Percentiles rank a stretch among this genome's conserved stretches.
Evolutionary conservation across 2,113 vertebrate genomes (phyloP).

Genomic region (Gracilinanus agilis): DNA sequence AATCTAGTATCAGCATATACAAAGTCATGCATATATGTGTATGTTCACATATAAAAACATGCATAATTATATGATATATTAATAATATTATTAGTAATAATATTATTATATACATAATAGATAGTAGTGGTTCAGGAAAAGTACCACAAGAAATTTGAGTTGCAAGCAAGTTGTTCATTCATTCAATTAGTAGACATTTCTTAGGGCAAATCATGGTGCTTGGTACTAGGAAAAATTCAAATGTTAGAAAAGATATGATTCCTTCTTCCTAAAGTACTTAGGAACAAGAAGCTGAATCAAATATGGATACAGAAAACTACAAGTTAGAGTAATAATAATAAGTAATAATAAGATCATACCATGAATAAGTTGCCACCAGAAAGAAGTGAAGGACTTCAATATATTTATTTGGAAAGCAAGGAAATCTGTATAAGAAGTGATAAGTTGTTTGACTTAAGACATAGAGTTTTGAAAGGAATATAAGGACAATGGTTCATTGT

Average conservation of each 20-base stretch:
- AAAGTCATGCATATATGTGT: background rate
- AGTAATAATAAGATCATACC: background rate
- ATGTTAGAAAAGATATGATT: too few relatives aligned
- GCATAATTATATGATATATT: too few relatives aligned
- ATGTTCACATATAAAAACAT: background rate
- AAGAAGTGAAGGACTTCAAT: background rate
- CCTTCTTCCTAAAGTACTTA: background rate
- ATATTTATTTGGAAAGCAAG: background rate
- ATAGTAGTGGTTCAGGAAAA: background rate
- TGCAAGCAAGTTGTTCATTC: too few relatives aligned
- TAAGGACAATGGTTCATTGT: background rate
- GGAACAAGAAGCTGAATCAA: background rate
- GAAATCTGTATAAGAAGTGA: background rate
- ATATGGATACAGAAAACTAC: background rate
- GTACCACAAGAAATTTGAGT: too few relatives aligned
- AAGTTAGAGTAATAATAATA: background rate
- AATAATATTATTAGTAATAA: too few relatives aligned
- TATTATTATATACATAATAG: background rate
- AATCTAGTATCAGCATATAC: background rate
- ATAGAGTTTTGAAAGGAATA: background rate
- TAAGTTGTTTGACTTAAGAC: background rate
- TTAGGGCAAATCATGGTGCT: too few relatives aligned
- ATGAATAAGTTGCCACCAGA: background rate
- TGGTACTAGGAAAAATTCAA: too few relatives aligned
- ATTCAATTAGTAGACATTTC: too few relatives aligned